Percentiles rank a stretch among this genome's conserved stretches.
phyloP scores from a whole-genome alignment of 1,140 invertebrate genomes.

The Melipona quadrifasciata region DNA sequence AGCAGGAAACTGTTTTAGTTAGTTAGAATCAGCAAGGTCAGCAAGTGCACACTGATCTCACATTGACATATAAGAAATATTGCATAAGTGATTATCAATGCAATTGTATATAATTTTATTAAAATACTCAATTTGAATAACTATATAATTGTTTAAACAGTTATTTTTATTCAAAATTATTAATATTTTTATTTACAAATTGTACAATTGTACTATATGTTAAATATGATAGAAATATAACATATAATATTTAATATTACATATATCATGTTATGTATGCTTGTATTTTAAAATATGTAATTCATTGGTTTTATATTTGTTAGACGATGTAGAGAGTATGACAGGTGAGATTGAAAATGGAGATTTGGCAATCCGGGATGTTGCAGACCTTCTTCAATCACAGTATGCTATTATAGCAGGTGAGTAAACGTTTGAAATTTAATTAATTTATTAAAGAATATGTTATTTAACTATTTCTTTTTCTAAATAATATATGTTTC shows the following conservation, averaged over 20 bases:
- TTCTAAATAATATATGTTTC: background rate
- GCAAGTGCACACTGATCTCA: slow-evolving; percentile 74
- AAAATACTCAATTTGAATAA: slow-evolving; percentile 3
- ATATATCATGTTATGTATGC: background rate
- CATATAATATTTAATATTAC: slow-evolving; percentile 8
- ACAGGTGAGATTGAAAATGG: slow-evolving; percentile 81
- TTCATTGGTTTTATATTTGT: slow-evolving; percentile 46
- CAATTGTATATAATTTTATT: background rate
- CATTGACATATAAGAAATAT: slow-evolving; percentile 58
- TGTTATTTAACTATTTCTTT: background rate
- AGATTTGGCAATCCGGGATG: slow-evolving; percentile 87
- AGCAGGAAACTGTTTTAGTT: slow-evolving; percentile 76
- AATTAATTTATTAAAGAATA: slow-evolving; percentile 37
- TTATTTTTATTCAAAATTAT: background rate
- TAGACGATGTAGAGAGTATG: slow-evolving; percentile 82
- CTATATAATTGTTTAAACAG: background rate
- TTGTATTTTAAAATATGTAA: background rate
- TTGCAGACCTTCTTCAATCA: slow-evolving; percentile 91
- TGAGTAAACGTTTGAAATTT: slow-evolving; percentile 63
- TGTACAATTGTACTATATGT: background rate
- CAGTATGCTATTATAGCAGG: slow-evolving; percentile 95
- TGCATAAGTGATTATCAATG: slow-evolving; percentile 52
- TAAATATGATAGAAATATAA: background rate
- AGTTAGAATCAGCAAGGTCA: slow-evolving; percentile 78
- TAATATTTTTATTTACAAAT: slow-evolving; percentile 13